Conservation (phyloP, 2,888 invertebrate species). For the Didymodactylos carnosus region DNA sequence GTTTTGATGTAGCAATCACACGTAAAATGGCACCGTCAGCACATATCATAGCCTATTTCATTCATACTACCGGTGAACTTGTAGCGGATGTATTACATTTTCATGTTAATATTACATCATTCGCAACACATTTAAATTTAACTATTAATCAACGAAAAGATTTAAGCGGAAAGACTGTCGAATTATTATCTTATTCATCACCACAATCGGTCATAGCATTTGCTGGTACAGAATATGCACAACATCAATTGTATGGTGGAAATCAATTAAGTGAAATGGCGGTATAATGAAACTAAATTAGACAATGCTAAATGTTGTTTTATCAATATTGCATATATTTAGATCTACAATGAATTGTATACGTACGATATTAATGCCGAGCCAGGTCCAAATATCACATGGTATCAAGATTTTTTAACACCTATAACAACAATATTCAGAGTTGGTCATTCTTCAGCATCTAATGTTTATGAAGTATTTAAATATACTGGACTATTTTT, state of each 20-base stretch:
- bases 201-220: constrained; percentile 81
- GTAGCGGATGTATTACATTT: constrained; percentile 82
- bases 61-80: constrained; percentile 57
- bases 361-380: constrained; percentile 28
- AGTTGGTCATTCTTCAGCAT: not conserved
- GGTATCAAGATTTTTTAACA: not conserved
- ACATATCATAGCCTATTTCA: constrained; percentile 67
- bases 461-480: not conserved
- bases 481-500: not conserved
- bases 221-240: constrained; percentile 46
- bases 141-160: constrained; percentile 70
- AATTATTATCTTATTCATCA: constrained; percentile 75
- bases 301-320: too few relatives aligned
- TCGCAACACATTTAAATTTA: constrained; percentile 31
- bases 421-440: not conserved
- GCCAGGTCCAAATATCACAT: constrained; percentile 14
- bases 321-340: too few relatives aligned
- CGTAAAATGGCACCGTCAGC: constrained; percentile 59
- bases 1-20: constrained; percentile 39
- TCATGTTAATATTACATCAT: constrained; percentile 69
- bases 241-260: not conserved
- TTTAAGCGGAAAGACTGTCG: constrained; percentile 71
- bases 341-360: constrained; percentile 21
- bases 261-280: not conserved
- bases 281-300: not conserved